Percentiles rank a stretch among this genome's conserved stretches.
Evolutionary conservation across 2,113 vertebrate species (phyloP).

Genomic region (Sinocyclocheilus rhinocerous): DNA sequence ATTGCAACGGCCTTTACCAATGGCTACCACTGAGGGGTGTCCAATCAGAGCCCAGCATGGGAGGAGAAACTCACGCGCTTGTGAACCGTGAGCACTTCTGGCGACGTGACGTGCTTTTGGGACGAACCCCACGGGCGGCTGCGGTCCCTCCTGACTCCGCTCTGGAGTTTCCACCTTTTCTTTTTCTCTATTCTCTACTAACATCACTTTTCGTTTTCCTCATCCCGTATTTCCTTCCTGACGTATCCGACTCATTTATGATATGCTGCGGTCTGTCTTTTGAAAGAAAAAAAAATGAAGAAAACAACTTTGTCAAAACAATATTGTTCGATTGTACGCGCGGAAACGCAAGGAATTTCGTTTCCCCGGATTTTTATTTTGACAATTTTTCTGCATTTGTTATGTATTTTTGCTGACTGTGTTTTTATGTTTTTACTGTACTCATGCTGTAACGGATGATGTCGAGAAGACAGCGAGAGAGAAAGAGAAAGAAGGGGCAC

Average conservation of each 20-base stretch:
- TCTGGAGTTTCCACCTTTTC: background rate
- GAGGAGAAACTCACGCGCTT: background rate
- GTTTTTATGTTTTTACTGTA: slow-evolving; percentile 36
- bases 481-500: background rate
- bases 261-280: slow-evolving; percentile 1
- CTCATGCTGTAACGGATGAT: slow-evolving; percentile 30
- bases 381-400: background rate
- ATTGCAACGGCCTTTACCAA: slow-evolving; percentile 99
- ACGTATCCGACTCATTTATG: background rate
- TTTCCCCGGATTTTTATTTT: background rate
- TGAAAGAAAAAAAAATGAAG: slow-evolving; percentile 21
- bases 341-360: slow-evolving; percentile 11
- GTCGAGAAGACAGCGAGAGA: background rate
- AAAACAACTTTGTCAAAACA: background rate
- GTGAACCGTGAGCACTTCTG: background rate
- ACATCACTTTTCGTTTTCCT: slow-evolving; percentile 28
- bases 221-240: background rate
- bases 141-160: slow-evolving; percentile 52
- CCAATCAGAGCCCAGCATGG: background rate
- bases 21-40: slow-evolving; percentile 90
- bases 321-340: slow-evolving; percentile 14
- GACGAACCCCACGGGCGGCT: slow-evolving; percentile 55
- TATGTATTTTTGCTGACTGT: background rate
- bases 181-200: slow-evolving; percentile 33
- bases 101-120: background rate